Conservation (phyloP, 2,113 vertebrate genomes). For the Herpetotheres cachinnans region DNA sequence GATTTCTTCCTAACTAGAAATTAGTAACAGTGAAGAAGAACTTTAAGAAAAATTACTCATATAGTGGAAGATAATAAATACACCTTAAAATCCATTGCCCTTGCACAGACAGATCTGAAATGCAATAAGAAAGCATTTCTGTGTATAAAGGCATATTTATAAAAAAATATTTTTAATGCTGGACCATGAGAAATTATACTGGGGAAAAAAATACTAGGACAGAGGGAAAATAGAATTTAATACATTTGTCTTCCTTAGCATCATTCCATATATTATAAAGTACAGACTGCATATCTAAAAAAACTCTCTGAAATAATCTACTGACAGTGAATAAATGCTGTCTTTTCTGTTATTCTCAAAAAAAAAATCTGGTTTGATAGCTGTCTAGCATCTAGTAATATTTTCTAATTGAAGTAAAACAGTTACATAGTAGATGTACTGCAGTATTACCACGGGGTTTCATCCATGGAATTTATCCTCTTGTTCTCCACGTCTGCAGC, state of each 20-base stretch:
- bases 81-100: neutral
- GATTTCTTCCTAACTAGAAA: neutral
- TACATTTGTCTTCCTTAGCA: neutral
- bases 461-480: neutral
- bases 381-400: neutral
- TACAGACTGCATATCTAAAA: neutral
- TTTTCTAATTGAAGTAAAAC: neutral
- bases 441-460: neutral
- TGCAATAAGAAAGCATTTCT: neutral
- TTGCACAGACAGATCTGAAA: neutral
- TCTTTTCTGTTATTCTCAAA: neutral
- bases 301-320: neutral
- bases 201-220: neutral
- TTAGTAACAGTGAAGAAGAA: neutral
- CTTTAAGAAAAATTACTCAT: neutral
- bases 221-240: neutral
- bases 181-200: neutral
- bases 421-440: neutral
- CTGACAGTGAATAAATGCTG: neutral
- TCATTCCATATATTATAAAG: neutral
- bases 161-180: neutral
- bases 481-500: neutral
- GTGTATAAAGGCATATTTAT: neutral
- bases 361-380: neutral
- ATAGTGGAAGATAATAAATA: neutral